Conservation (phyloP, 2,888 invertebrate genomes). For the Rhogogaster chlorosoma region DNA sequence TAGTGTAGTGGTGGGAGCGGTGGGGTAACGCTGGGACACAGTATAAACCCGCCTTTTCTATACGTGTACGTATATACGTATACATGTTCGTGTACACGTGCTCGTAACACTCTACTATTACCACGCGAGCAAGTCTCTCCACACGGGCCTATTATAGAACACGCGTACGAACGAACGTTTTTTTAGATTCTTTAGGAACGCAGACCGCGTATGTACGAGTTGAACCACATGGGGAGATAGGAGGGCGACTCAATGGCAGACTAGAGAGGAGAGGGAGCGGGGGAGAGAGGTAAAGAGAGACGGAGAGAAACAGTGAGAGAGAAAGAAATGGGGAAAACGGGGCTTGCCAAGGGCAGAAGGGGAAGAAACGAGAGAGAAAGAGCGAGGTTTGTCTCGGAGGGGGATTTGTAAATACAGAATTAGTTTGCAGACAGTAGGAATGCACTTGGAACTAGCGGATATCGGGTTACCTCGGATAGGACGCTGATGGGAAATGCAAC, state of each 20-base stretch:
- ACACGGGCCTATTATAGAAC: slow-evolving; percentile 37
- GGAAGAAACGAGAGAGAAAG: slow-evolving; percentile 39
- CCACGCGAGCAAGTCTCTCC: background rate
- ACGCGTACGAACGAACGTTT: slow-evolving; percentile 16
- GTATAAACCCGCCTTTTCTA: background rate
- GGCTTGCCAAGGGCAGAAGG: background rate
- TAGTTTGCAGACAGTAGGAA: slow-evolving; percentile 48
- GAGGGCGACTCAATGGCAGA: slow-evolving; percentile 16
- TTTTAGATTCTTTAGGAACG: slow-evolving; percentile 32
- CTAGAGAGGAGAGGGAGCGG: background rate
- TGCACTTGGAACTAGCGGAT: slow-evolving; percentile 48
- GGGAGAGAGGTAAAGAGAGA: slow-evolving; percentile 15
- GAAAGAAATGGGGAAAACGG: slow-evolving; percentile 44
- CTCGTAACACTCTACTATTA: background rate
- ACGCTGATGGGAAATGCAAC: slow-evolving; percentile 21
- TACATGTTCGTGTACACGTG: background rate
- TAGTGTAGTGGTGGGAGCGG: background rate
- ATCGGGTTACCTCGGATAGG: slow-evolving; percentile 37
- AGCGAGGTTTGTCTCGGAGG: background rate
- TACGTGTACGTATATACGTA: background rate
- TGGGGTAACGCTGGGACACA: slow-evolving; percentile 1
- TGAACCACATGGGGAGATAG: slow-evolving; percentile 26
- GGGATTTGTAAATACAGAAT: slow-evolving; percentile 50
- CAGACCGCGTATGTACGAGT: slow-evolving; percentile 29
- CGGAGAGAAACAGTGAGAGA: slow-evolving; percentile 24